A percentile compares a stretch with the other conserved stretches of the same genome.
Conservation (phyloP, 2,888 invertebrate genomes). For the Lasioglossum vierecki region DNA sequence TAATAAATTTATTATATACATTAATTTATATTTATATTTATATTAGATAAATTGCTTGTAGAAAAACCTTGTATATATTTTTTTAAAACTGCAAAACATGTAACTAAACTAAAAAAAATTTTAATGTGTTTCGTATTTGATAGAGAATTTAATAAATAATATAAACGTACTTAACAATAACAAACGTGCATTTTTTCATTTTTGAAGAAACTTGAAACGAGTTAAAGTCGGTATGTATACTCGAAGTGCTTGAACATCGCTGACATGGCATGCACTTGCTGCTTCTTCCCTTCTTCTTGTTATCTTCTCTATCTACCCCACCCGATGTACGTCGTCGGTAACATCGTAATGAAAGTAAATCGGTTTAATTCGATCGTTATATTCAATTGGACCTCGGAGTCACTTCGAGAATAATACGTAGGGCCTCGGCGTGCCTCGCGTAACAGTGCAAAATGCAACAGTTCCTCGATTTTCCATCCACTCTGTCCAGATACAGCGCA, state of each 20-base stretch:
- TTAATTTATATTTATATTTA: too few species aligned
- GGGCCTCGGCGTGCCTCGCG: background rate
- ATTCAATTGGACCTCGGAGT: constrained; percentile 42
- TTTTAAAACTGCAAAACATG: background rate
- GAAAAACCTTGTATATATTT: too few species aligned
- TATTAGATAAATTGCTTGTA: too few species aligned
- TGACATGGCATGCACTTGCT: background rate
- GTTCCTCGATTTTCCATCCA: background rate
- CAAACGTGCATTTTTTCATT: background rate
- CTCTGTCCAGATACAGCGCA: background rate
- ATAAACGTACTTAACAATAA: too few species aligned
- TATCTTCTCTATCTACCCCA: constrained; percentile 16
- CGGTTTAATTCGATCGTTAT: constrained; percentile 48
- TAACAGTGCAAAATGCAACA: constrained; percentile 1
- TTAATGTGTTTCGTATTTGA: background rate
- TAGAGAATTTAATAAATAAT: too few species aligned
- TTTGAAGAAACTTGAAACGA: background rate
- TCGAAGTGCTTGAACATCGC: background rate
- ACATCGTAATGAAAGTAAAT: constrained; percentile 57
- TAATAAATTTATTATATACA: too few species aligned
- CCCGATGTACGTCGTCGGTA: background rate
- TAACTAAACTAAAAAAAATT: background rate
- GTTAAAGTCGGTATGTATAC: background rate
- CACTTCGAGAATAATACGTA: constrained; percentile 6
- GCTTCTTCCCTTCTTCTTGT: constrained; percentile 3